Percentiles rank a stretch among this genome's conserved stretches.
These are phyloP conservation scores for Phengaris arion DNA, from an alignment of 2,888 invertebrate genomes.

Conservation along the genomic window DNA sequence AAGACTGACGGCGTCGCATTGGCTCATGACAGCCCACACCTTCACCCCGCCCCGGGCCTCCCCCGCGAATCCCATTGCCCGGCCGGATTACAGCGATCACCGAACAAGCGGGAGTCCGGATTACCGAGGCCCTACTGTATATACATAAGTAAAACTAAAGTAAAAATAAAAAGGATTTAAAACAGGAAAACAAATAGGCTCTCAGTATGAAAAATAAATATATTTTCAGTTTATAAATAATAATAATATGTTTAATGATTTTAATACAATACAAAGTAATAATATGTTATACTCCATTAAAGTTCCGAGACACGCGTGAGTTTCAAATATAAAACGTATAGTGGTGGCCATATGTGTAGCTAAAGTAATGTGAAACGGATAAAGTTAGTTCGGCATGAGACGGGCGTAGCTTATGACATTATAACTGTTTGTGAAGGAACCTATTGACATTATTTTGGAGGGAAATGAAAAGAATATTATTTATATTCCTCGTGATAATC, in stretches of 20 bases:
- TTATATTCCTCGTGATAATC: background rate
- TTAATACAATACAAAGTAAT: background rate
- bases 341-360: too few relatives aligned
- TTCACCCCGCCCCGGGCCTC: too few relatives aligned
- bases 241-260: background rate
- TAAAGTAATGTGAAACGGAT: background rate
- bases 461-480: background rate
- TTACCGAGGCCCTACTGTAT: too few relatives aligned
- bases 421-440: background rate
- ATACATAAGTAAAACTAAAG: background rate
- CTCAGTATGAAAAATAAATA: background rate
- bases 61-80: too few relatives aligned
- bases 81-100: too few relatives aligned
- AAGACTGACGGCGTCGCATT: too few relatives aligned
- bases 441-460: background rate
- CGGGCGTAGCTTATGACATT: background rate
- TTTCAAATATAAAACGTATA: background rate
- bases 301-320: background rate
- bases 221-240: background rate
- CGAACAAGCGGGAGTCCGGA: too few relatives aligned
- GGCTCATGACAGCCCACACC: too few relatives aligned
- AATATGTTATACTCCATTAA: background rate
- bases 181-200: background rate
- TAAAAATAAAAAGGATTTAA: too few relatives aligned
- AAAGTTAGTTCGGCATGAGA: background rate